phyloP scores from a whole-genome alignment of 2,113 vertebrate genomes.

The Proterorhinus semilunaris region DNA sequence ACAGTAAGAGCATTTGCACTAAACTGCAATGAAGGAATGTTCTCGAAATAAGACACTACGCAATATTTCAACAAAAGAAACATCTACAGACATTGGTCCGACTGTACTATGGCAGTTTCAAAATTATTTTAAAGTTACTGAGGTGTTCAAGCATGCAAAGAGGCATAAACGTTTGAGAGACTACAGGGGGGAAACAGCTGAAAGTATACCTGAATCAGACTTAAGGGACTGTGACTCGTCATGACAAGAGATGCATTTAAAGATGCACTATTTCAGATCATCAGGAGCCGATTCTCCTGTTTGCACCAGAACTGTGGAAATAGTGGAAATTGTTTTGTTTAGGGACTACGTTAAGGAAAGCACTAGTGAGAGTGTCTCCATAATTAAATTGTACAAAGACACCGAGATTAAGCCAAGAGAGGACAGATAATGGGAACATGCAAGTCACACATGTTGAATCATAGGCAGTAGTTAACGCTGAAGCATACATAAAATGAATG shows the following conservation, averaged over 20 bases:
- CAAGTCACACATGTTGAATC: conserved; percentile 72
- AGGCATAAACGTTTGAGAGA: conserved; percentile 30
- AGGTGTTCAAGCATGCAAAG: conserved; percentile 58
- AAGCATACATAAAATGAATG: conserved; percentile 79
- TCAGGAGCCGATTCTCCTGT: conserved; percentile 16
- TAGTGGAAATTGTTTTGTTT: neutral
- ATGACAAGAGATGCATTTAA: conserved; percentile 31
- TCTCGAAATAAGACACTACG: conserved; percentile 85
- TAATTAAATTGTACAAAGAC: conserved; percentile 55
- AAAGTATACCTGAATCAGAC: conserved; percentile 28
- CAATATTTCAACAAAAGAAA: conserved; percentile 67
- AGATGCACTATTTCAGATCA: conserved; percentile 41
- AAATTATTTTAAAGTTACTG: conserved; percentile 52
- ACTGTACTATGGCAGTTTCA: conserved; percentile 78
- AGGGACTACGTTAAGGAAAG: conserved; percentile 22
- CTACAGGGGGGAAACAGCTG: conserved; percentile 27
- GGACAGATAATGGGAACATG: conserved; percentile 66
- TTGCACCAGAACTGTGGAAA: neutral
- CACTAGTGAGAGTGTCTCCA: conserved; percentile 10
- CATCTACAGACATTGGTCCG: conserved; percentile 82
- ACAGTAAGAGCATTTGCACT: conserved; percentile 76
- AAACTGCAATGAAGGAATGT: conserved; percentile 83
- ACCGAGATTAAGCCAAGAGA: conserved; percentile 45
- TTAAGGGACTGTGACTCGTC: conserved; percentile 24
- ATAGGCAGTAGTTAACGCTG: conserved; percentile 79